Evolutionary conservation across 2,113 vertebrate genomes (phyloP), one percentile per base, ranked within the genome.

Genomic region (Clinocottus analis): DNA sequence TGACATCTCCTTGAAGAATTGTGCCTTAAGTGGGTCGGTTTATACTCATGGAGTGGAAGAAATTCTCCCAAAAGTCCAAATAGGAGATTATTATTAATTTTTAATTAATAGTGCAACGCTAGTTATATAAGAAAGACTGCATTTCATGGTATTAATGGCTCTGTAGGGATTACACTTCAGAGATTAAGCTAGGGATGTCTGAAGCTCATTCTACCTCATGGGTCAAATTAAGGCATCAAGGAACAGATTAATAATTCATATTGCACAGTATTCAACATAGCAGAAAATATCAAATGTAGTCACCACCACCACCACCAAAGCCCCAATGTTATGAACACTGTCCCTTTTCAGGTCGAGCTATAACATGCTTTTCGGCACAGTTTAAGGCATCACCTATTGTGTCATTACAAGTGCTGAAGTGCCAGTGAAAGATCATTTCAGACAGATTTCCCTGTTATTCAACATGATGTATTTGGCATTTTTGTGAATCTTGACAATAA

Each of bases 11-110:
- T 68, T 66, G 62, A 87, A 81, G 17, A 71, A 78, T 81, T 80
- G 7, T 45, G 80, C 62, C 35, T 76, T 67, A 84, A 86, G 7
- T 85, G 63, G 83, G 80, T 85, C 83, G 87, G 17, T 53, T n/a
- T 75, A 62, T 79, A 75, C 82, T 90, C 72, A 67, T 41, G 7
- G 25, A 33, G 60, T 7, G 64, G 61, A 72, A 61, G 63, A 73
- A 33, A 58, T 11, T 72, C 43, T 82, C 33, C 47, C 45, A 67
- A 43, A 81, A 68, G 87, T 82, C 79, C n/a, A n/a, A n/a, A 49
- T 51, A 13, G 19, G 14, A 66, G 43, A 58, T 63, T 61, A 37
- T 79, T 73, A 68, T 75, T 79, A 17, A 75, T 53, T 16, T 51
- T 53, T 64, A 81, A 80, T 83, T 78, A 62, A 87, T 68, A 68